Evolutionary conservation across 2,113 vertebrate species (phyloP).

Genomic region (Mellivora capensis): DNA sequence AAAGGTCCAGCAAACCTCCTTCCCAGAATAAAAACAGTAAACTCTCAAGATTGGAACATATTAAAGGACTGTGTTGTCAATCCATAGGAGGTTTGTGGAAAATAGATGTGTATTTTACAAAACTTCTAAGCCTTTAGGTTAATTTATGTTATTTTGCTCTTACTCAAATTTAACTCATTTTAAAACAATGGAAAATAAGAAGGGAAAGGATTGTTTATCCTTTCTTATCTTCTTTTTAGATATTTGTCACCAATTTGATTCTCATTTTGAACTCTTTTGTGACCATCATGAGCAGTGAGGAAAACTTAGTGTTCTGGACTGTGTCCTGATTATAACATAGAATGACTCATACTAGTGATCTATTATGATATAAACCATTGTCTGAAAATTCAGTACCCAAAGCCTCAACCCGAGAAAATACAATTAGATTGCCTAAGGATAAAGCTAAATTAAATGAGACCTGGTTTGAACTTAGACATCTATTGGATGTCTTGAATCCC

Average conservation of each 20-base stretch:
- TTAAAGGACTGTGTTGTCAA: neutral
- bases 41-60: neutral
- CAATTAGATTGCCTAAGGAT: constrained; percentile 25
- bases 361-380: constrained; percentile 52
- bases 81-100: neutral
- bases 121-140: neutral
- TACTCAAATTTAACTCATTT: neutral
- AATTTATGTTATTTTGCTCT: neutral
- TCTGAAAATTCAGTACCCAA: constrained; percentile 48
- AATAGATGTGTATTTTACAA: neutral
- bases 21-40: neutral
- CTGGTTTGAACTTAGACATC: constrained; percentile 24
- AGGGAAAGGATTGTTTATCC: neutral
- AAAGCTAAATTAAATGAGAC: constrained; percentile 35
- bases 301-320: constrained; percentile 43
- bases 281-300: neutral
- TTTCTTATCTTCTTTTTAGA: neutral
- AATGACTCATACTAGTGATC: constrained; percentile 20
- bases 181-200: neutral
- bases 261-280: constrained; percentile 13
- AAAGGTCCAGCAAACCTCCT: neutral
- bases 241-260: neutral
- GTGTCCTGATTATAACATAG: constrained; percentile 17
- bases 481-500: neutral
- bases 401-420: constrained; percentile 13